A percentile compares a stretch with the other conserved stretches of the same genome.
Evolutionary conservation across 2,113 vertebrate genomes (phyloP).

Genomic region (Grallaria varia): DNA sequence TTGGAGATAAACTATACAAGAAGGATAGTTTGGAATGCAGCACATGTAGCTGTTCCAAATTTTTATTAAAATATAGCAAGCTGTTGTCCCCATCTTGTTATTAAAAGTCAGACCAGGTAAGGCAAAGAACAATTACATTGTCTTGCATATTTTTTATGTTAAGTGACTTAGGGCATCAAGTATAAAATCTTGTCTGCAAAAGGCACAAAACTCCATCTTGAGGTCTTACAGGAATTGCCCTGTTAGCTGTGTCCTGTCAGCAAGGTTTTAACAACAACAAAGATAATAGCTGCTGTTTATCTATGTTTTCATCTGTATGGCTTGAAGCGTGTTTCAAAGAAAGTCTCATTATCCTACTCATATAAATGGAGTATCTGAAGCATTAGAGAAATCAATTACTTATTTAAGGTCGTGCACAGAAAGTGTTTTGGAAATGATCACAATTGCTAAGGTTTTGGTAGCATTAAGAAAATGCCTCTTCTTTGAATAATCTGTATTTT

Average conservation of each 20-base stretch:
- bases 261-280: constrained; percentile 9
- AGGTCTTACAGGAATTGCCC: not conserved
- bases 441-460: not conserved
- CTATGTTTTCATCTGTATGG: not conserved
- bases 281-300: not conserved
- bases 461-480: not conserved
- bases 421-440: not conserved
- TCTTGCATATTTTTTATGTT: not conserved
- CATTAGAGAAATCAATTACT: not conserved
- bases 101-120: constrained; percentile 24
- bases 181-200: not conserved
- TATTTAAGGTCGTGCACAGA: not conserved
- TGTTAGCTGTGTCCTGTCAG: not conserved
- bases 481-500: not conserved
- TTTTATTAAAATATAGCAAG: not conserved
- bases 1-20: constrained; percentile 37
- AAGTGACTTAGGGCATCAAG: not conserved
- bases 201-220: not conserved
- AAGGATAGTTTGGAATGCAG: not conserved
- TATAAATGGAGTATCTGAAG: not conserved
- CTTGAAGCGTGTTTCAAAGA: not conserved
- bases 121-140: not conserved
- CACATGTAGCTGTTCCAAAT: not conserved
- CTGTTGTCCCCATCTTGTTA: not conserved
- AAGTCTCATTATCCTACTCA: not conserved